Evolutionary conservation across 1,140 invertebrate genomes (phyloP).

Genomic region (Sitodiplosis mosellana): DNA sequence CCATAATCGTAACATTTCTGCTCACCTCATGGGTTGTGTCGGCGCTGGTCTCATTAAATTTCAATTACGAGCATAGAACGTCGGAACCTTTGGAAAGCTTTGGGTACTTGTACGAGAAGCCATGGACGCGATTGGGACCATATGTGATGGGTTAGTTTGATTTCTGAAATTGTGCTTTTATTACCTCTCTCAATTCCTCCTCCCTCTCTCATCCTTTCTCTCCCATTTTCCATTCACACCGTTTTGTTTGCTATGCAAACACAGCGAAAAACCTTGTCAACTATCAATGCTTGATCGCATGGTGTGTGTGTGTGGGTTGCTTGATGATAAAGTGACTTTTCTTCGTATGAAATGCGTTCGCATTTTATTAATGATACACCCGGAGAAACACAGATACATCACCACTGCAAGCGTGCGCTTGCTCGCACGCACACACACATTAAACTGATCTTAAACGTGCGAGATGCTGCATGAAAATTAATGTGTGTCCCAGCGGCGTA

Average conservation of each 20-base stretch:
- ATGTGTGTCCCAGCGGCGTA: no score
- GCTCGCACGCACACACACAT: no score
- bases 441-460: no score
- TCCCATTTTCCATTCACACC: no score
- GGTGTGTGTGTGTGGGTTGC: neutral
- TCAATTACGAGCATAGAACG: constrained; percentile 57
- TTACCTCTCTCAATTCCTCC: neutral
- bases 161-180: neutral
- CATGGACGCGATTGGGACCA: constrained; percentile 62
- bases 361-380: no score
- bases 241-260: neutral
- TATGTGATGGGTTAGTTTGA: constrained; percentile 51
- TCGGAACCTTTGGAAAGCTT: constrained; percentile 67
- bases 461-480: neutral
- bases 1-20: constrained; percentile 35
- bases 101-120: constrained; percentile 67
- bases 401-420: no score
- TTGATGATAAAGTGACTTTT: neutral
- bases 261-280: no score
- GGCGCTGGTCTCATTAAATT: constrained; percentile 50
- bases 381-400: neutral
- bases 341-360: neutral
- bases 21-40: constrained; percentile 54
- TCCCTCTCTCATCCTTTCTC: no score
- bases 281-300: no score